Evolutionary conservation across 2,888 invertebrate species (phyloP).

Genomic region (Stegophylla sp.): DNA sequence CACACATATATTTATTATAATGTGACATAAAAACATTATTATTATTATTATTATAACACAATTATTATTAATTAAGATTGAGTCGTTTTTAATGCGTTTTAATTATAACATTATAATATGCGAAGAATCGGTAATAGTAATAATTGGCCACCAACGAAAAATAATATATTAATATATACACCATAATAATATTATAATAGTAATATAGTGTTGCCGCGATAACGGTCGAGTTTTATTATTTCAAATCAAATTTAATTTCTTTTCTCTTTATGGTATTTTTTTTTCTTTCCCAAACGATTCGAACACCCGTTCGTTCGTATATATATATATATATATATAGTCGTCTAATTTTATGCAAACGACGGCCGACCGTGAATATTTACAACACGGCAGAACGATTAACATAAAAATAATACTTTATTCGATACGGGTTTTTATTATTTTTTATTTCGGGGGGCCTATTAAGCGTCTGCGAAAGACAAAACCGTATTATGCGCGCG

Average conservation of each 20-base stretch:
- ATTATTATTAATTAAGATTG: too few species aligned
- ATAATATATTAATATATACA: too few species aligned
- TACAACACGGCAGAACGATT: conserved; percentile 46
- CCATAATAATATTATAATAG: not conserved
- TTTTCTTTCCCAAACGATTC: conserved; percentile 23
- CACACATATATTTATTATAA: too few species aligned
- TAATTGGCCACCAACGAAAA: not conserved
- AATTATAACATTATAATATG: too few species aligned
- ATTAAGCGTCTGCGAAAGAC: conserved; percentile 22
- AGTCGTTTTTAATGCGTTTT: too few species aligned
- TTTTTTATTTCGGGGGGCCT: conserved; percentile 5
- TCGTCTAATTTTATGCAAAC: conserved; percentile 42
- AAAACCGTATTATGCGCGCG: not conserved
- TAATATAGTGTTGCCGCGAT: not conserved
- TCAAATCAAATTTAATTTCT: not conserved
- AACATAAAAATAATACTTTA: conserved; percentile 43
- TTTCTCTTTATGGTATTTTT: not conserved
- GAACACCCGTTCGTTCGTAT: not conserved
- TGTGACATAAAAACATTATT: too few species aligned
- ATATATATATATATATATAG: too few species aligned
- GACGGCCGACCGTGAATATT: conserved; percentile 14
- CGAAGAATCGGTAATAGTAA: too few species aligned
- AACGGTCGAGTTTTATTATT: conserved; percentile 11
- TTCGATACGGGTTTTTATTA: conserved; percentile 34
- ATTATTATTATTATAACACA: too few species aligned